These are phyloP conservation scores for Petrocephalus schoutedeni DNA, from an alignment of 2,797 vertebrate genomes.

Conservation along the genomic window DNA sequence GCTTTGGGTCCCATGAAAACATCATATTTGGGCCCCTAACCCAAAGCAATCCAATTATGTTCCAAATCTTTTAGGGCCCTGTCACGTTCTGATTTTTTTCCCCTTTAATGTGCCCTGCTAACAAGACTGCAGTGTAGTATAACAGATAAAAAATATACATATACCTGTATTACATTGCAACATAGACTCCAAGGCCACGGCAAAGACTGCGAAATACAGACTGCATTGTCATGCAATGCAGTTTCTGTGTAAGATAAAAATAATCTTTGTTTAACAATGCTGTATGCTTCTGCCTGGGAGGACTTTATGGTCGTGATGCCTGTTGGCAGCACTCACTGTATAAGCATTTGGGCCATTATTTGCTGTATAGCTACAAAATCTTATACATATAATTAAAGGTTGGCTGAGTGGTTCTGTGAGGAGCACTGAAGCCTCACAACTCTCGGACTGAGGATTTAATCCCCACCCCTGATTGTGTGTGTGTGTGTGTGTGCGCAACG, in stretches of 20 bases:
- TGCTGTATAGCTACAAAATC: background rate
- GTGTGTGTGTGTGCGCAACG: background rate
- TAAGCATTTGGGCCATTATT: background rate
- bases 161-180: too few relatives aligned
- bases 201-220: background rate
- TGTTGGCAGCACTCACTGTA: background rate
- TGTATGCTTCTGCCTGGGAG: background rate
- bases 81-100: background rate
- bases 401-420: background rate
- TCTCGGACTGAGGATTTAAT: background rate
- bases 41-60: background rate
- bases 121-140: background rate
- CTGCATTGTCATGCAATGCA: background rate
- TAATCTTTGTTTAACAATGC: background rate
- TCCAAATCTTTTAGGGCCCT: background rate
- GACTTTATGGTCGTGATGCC: background rate
- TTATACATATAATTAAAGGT: background rate
- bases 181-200: background rate
- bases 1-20: background rate
- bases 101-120: background rate
- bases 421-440: background rate
- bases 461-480: background rate
- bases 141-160: background rate
- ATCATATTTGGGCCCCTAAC: background rate
- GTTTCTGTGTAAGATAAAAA: slow-evolving; percentile 1